Percentiles rank a stretch among this genome's conserved stretches.
Evolutionary conservation across 1,140 invertebrate genomes (phyloP).

Genomic region (Meloidogyne exigua): DNA sequence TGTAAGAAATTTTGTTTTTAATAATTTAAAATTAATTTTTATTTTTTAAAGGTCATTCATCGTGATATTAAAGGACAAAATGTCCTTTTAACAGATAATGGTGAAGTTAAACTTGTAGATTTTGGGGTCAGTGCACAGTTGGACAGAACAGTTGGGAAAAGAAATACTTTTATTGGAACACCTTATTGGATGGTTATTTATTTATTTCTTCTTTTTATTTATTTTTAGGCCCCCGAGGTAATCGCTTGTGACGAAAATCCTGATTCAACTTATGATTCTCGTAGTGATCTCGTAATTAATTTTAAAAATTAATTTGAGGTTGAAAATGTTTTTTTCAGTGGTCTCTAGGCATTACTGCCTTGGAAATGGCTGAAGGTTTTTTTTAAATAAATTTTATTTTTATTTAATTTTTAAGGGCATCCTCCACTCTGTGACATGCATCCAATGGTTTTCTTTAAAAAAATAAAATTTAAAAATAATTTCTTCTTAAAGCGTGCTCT

Average conservation of each 20-base stretch:
- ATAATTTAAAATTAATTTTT: no score
- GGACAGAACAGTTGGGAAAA: slow-evolving; percentile 93
- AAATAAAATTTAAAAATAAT: neutral
- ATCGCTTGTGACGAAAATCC: slow-evolving; percentile 99
- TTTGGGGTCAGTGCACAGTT: slow-evolving; percentile 99
- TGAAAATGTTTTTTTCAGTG: slow-evolving; percentile 67
- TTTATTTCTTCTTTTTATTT: neutral
- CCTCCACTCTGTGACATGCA: slow-evolving; percentile 90
- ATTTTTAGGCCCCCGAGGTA: slow-evolving; percentile 74
- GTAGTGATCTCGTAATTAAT: slow-evolving; percentile 76
- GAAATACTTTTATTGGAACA: slow-evolving; percentile 99
- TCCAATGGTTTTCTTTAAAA: slow-evolving; percentile 75
- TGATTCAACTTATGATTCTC: slow-evolving; percentile 98
- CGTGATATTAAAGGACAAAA: slow-evolving; percentile 99
- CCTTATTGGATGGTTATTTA: slow-evolving; percentile 78
- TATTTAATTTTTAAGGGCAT: slow-evolving; percentile 69
- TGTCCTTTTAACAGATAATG: slow-evolving; percentile 96
- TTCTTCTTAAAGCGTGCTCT: slow-evolving; percentile 73
- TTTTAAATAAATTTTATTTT: neutral
- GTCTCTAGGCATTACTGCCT: slow-evolving; percentile 94
- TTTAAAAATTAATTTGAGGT: neutral
- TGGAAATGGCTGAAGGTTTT: slow-evolving; percentile 94
- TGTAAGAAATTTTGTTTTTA: slow-evolving; percentile 65
- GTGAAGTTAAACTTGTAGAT: slow-evolving; percentile 99
- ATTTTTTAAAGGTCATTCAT: slow-evolving; percentile 77